These are phyloP conservation scores for Eulacestoma nigropectus DNA, from an alignment of 2,113 vertebrate species.

Conservation along the genomic window DNA sequence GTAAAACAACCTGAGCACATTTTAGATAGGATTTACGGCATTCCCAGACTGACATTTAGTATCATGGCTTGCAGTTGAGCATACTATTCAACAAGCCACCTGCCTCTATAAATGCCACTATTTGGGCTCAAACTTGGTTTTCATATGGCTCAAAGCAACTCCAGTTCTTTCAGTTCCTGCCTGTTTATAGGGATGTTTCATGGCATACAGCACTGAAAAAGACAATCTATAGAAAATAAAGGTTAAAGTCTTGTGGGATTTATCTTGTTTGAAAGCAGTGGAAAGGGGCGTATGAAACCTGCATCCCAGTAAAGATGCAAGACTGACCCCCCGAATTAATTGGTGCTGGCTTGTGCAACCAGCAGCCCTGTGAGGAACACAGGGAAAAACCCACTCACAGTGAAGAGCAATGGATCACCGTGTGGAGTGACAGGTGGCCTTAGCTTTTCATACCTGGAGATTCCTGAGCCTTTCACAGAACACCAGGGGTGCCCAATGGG, in stretches of 20 bases:
- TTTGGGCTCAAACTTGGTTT: not conserved
- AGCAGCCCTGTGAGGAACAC: not conserved
- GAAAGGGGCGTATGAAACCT: not conserved
- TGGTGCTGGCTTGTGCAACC: not conserved
- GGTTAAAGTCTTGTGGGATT: not conserved
- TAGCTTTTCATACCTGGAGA: not conserved
- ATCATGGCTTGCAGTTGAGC: not conserved
- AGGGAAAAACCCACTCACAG: not conserved
- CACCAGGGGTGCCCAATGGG: not conserved
- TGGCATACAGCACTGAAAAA: not conserved
- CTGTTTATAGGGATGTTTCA: not conserved
- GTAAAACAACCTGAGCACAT: not conserved
- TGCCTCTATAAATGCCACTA: not conserved
- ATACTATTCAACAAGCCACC: not conserved
- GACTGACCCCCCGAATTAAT: not conserved
- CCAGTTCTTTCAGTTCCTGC: not conserved
- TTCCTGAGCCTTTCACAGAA: not conserved
- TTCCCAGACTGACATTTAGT: not conserved
- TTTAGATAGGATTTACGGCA: not conserved
- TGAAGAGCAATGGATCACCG: not conserved
- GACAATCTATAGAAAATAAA: not conserved
- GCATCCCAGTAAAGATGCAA: not conserved
- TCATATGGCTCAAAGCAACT: not conserved
- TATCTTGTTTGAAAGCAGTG: not conserved
- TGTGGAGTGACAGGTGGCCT: not conserved